phyloP scores from a whole-genome alignment of 2,888 invertebrate genomes.

The Glyphotaelius pellucidus region DNA sequence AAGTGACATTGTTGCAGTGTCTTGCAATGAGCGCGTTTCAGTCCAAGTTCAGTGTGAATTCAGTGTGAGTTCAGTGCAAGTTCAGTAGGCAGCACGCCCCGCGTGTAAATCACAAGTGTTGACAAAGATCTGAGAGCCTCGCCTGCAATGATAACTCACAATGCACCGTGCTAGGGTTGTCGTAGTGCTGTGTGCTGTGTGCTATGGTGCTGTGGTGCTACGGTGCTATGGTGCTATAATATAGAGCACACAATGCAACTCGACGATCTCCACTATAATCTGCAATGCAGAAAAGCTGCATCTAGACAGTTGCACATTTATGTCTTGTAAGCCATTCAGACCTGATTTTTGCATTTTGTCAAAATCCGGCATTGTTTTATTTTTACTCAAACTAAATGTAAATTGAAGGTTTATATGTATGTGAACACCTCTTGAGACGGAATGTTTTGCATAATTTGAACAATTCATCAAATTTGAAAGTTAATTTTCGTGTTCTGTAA shows the following conservation, averaged over 20 bases:
- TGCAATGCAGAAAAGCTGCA: constrained; percentile 36
- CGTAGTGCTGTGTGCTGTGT: neutral
- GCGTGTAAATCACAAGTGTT: constrained; percentile 41
- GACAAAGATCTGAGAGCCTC: constrained; percentile 43
- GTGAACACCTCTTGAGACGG: no score
- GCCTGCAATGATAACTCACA: constrained; percentile 13
- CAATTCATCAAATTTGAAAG: no score
- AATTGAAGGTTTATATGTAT: no score
- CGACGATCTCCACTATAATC: neutral
- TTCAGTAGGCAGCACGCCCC: constrained; percentile 31
- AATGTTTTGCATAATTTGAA: no score
- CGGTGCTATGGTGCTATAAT: neutral
- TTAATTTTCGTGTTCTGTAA: no score
- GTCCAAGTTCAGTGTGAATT: neutral
- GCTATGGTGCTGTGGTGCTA: neutral
- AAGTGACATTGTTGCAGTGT: neutral
- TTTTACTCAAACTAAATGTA: no score
- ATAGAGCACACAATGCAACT: constrained; percentile 8
- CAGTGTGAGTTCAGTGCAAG: neutral
- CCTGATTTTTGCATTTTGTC: neutral
- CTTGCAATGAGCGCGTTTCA: neutral
- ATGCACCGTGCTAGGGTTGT: neutral
- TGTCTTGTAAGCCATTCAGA: neutral
- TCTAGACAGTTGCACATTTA: constrained; percentile 3
- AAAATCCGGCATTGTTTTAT: neutral